Evolutionary conservation across 1,140 invertebrate species (phyloP).

Genomic region (Temnothorax nylanderi): DNA sequence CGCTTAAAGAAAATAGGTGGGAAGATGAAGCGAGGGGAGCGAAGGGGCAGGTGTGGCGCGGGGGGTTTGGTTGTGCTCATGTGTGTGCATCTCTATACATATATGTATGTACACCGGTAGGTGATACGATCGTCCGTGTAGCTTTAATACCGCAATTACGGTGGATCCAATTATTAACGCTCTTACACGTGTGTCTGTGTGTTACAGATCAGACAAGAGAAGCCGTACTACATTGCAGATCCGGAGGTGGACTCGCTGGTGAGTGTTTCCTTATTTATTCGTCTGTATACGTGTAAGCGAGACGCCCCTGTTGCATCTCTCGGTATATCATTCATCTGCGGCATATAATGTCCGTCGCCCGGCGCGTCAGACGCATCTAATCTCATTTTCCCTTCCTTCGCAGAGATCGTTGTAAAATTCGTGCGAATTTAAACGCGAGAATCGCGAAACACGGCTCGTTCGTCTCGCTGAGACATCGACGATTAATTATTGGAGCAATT

Average conservation of each 20-base stretch:
- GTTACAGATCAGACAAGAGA: conserved; percentile 98
- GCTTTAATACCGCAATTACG: conserved; percentile 82
- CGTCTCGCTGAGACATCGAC: neutral
- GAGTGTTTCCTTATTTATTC: conserved; percentile 87
- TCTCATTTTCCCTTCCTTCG: neutral
- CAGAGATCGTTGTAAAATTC: neutral
- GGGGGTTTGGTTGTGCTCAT: neutral
- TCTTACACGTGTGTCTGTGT: conserved; percentile 82
- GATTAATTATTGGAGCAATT: conserved; percentile 43
- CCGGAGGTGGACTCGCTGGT: conserved; percentile 99
- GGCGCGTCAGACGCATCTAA: neutral
- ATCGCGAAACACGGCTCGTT: neutral
- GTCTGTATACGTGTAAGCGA: neutral
- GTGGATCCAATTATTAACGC: conserved; percentile 81
- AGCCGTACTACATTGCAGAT: conserved; percentile 99
- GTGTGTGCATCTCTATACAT: conserved; percentile 23
- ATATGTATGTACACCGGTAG: conserved; percentile 36
- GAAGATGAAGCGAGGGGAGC: neutral
- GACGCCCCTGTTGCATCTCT: neutral
- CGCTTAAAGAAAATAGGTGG: conserved; percentile 74
- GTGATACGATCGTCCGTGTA: conserved; percentile 70
- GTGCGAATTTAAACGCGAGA: neutral
- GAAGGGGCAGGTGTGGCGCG: neutral
- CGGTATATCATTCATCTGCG: conserved; percentile 14
- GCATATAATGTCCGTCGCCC: neutral